Evolutionary conservation across 2,888 invertebrate species (phyloP).

Genomic region (Andrena fulva): DNA sequence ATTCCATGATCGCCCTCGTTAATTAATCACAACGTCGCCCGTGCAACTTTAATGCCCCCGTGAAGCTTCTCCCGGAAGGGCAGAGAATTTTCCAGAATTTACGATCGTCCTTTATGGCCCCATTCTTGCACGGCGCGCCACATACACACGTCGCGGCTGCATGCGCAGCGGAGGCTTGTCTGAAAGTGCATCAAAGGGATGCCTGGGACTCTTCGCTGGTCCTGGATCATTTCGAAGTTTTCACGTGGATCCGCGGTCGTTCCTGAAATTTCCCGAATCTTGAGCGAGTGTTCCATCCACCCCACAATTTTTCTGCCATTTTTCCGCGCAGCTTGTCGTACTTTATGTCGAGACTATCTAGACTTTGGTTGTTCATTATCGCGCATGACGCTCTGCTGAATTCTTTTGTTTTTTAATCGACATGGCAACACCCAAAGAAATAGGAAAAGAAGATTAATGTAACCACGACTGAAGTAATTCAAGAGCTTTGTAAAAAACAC

Average conservation of each 20-base stretch:
- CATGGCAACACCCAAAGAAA: too few relatives aligned
- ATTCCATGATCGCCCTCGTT: conserved; percentile 5
- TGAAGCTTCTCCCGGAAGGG: background rate
- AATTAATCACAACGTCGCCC: conserved; percentile 15
- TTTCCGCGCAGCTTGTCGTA: background rate
- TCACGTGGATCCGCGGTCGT: conserved; percentile 21
- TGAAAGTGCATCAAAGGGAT: conserved; percentile 62
- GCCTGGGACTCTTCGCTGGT: conserved; percentile 50
- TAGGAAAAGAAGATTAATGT: too few relatives aligned
- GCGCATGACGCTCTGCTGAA: background rate
- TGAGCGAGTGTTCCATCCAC: background rate
- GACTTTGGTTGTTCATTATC: too few relatives aligned
- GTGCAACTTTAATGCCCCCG: conserved; percentile 17
- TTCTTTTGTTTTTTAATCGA: too few relatives aligned
- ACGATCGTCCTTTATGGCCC: conserved; percentile 28
- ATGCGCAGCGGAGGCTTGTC: conserved; percentile 22
- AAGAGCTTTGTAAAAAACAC: too few relatives aligned
- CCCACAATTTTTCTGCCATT: conserved; percentile 18
- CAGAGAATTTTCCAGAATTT: conserved; percentile 40
- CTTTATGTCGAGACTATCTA: too few relatives aligned
- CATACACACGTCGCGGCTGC: conserved; percentile 15
- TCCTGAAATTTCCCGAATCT: conserved; percentile 41
- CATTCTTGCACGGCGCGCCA: conserved; percentile 22
- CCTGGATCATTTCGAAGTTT: conserved; percentile 37
- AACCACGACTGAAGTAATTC: too few relatives aligned